Evolutionary conservation across 2,888 invertebrate genomes (phyloP).

Genomic region (Eupithecia inturbata): DNA sequence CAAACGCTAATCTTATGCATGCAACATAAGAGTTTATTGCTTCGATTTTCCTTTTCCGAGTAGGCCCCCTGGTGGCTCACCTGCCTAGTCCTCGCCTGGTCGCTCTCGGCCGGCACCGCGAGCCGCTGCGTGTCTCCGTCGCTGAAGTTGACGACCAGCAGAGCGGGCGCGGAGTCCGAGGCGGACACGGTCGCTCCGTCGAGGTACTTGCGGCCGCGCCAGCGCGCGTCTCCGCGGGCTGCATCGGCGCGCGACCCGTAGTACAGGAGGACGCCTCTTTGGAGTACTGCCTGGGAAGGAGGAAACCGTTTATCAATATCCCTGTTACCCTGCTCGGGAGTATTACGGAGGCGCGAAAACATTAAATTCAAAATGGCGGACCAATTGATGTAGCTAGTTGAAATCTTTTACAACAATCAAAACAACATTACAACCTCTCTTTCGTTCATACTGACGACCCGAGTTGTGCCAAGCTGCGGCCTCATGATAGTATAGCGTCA

Average conservation of each 20-base stretch:
- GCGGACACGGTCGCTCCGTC: conserved; percentile 84
- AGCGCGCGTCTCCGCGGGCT: conserved; percentile 79
- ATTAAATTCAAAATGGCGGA: too few relatives aligned
- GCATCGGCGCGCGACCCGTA: conserved; percentile 86
- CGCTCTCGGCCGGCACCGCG: conserved; percentile 70
- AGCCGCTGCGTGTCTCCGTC: conserved; percentile 84
- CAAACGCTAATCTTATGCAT: too few relatives aligned
- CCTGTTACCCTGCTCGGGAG: background rate
- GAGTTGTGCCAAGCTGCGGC: too few relatives aligned
- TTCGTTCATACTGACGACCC: too few relatives aligned
- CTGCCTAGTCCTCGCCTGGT: conserved; percentile 53
- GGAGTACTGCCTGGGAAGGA: conserved; percentile 83
- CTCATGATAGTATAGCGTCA: too few relatives aligned
- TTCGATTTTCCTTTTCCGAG: background rate
- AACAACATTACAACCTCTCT: too few relatives aligned
- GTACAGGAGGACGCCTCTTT: conserved; percentile 87
- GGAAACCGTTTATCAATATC: background rate
- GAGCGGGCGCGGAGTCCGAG: conserved; percentile 72
- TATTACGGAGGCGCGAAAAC: background rate
- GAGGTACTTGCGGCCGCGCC: conserved; percentile 86
- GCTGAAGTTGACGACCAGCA: conserved; percentile 80
- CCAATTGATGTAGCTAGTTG: too few relatives aligned
- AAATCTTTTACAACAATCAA: background rate
- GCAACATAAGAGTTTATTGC: background rate
- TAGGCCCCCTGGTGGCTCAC: conserved; percentile 27